These are phyloP conservation scores for Melieria omissa DNA, from an alignment of 2,888 invertebrate species.

Conservation along the genomic window DNA sequence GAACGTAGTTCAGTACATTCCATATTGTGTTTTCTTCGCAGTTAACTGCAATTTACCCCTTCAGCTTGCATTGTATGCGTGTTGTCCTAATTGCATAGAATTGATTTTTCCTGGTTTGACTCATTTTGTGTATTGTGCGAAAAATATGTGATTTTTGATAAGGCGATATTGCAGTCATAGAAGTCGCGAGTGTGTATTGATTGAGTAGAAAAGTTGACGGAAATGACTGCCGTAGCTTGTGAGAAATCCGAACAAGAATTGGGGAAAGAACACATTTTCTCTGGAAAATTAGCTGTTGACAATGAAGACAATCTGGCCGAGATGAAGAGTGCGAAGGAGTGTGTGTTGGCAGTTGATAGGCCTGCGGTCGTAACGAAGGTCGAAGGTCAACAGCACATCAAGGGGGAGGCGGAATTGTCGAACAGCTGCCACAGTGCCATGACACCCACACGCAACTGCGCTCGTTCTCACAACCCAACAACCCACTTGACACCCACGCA, in stretches of 20 bases:
- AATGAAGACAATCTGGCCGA: slow-evolving; percentile 29
- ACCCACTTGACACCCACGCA: slow-evolving; percentile 14
- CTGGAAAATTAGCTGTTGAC: slow-evolving; percentile 36
- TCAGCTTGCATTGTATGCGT: slow-evolving; percentile 14
- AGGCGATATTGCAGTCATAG: neutral
- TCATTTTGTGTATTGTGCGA: neutral
- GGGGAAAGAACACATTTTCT: slow-evolving; percentile 34
- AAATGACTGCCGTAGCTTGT: slow-evolving; percentile 45
- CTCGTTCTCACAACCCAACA: neutral
- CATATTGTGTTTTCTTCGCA: slow-evolving; percentile 3
- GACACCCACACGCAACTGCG: too few relatives aligned
- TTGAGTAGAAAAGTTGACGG: neutral
- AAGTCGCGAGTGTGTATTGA: too few relatives aligned
- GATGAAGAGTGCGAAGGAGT: neutral
- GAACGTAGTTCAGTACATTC: neutral
- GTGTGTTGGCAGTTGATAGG: slow-evolving; percentile 21
- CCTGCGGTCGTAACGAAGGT: slow-evolving; percentile 22
- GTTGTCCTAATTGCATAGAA: slow-evolving; percentile 32
- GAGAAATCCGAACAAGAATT: slow-evolving; percentile 45
- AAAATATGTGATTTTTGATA: slow-evolving; percentile 2
- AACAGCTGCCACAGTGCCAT: slow-evolving; percentile 19
- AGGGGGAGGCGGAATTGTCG: slow-evolving; percentile 32
- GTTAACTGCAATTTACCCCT: slow-evolving; percentile 9
- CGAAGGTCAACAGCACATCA: slow-evolving; percentile 36
- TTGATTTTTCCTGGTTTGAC: slow-evolving; percentile 22